Evolutionary conservation across 2,113 vertebrate genomes (phyloP).

Genomic region (Nematolebias whitei): DNA sequence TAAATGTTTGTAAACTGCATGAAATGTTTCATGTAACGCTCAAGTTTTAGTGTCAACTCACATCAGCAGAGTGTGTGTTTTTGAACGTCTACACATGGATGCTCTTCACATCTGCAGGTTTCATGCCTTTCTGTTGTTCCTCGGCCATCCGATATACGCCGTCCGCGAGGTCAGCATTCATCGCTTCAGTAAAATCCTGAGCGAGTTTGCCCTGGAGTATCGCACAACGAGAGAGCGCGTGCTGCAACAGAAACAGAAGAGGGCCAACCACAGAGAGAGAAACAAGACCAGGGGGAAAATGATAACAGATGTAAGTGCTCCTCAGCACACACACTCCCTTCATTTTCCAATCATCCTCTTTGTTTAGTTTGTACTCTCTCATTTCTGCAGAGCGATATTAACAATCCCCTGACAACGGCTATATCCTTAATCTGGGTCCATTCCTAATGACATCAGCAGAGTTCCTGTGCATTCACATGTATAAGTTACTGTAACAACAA

Average conservation of each 20-base stretch:
- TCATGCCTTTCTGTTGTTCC: constrained; percentile 94
- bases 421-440: constrained; percentile 21
- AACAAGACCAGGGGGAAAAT: constrained; percentile 98
- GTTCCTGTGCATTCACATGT: constrained; percentile 41
- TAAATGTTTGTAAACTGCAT: too few relatives aligned
- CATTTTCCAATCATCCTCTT: constrained; percentile 36
- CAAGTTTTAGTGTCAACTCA: background rate
- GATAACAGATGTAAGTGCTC: constrained; percentile 95
- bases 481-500: constrained; percentile 72
- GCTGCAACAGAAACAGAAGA: constrained; percentile 95
- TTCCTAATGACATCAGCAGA: constrained; percentile 54
- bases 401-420: constrained; percentile 29
- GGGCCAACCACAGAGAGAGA: constrained; percentile 96
- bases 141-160: constrained; percentile 91
- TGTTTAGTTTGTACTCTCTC: constrained; percentile 42
- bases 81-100: background rate
- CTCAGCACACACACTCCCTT: constrained; percentile 29
- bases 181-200: constrained; percentile 95
- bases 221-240: constrained; percentile 95
- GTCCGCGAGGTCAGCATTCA: constrained; percentile 94
- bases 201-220: constrained; percentile 96
- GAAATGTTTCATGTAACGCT: too few relatives aligned
- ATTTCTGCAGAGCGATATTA: constrained; percentile 39
- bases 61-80: background rate
- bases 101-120: constrained; percentile 82